These are phyloP conservation scores for Macroramphosus scolopax DNA, from an alignment of 2,797 vertebrate species.

Conservation along the genomic window DNA sequence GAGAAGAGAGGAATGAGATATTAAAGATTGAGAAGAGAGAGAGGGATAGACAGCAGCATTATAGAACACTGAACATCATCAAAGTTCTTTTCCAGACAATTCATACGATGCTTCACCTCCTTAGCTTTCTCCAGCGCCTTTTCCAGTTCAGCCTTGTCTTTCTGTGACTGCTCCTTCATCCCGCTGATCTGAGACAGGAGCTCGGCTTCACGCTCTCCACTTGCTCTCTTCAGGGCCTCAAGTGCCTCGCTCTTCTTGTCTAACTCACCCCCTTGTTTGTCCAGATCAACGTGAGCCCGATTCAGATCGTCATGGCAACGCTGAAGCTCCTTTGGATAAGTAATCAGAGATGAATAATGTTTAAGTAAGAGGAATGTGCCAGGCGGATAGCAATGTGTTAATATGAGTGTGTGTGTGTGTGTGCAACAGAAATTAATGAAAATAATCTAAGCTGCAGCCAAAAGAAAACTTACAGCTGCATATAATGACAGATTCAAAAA, in stretches of 20 bases:
- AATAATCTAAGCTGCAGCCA: not conserved
- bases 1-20: not conserved
- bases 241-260: slow-evolving; percentile 77
- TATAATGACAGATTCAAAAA: slow-evolving; percentile 10
- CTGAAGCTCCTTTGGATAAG: slow-evolving; percentile 77
- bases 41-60: too few relatives aligned
- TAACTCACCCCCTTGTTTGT: slow-evolving; percentile 70
- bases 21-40: not conserved
- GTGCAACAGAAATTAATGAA: slow-evolving; percentile 16
- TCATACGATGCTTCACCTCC: slow-evolving; percentile 71
- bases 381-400: slow-evolving; percentile 13
- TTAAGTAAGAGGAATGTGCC: slow-evolving; percentile 19
- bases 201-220: slow-evolving; percentile 68
- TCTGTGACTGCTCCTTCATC: slow-evolving; percentile 74
- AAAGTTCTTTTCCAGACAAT: not conserved
- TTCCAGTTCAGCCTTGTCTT: slow-evolving; percentile 74
- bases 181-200: slow-evolving; percentile 73
- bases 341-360: slow-evolving; percentile 51
- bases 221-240: slow-evolving; percentile 54
- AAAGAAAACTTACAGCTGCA: slow-evolving; percentile 1
- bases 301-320: slow-evolving; percentile 71
- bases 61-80: not conserved
- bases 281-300: slow-evolving; percentile 66
- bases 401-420: slow-evolving; percentile 11
- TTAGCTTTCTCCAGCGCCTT: slow-evolving; percentile 71